phyloP scores from a whole-genome alignment of 1,140 invertebrate species.

The Ganaspis sp. region DNA sequence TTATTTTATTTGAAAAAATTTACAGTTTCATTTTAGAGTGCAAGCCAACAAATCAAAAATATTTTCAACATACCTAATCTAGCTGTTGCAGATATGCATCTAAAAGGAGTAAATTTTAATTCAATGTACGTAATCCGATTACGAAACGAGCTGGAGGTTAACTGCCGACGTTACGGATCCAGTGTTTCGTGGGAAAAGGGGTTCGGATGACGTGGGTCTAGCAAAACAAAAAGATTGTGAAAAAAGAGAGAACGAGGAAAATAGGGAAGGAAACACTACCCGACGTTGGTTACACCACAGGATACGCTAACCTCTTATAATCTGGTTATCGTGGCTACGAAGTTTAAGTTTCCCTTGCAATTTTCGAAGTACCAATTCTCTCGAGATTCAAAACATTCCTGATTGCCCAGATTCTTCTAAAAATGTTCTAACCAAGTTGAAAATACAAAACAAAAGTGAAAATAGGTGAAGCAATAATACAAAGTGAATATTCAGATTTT shows the following conservation, averaged over 20 bases:
- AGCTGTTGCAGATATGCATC: not conserved
- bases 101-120: slow-evolving; percentile 47
- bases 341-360: not conserved
- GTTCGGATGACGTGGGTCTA: not conserved
- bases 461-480: no score
- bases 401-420: not conserved
- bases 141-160: not conserved
- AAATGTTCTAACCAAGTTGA: no score
- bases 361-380: not conserved
- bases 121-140: slow-evolving; percentile 43
- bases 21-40: no score
- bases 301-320: slow-evolving; percentile 39
- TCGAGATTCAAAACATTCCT: not conserved
- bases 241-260: not conserved
- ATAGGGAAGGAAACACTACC: not conserved
- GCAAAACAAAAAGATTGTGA: not conserved
- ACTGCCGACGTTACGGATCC: slow-evolving; percentile 3
- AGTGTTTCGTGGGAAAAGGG: not conserved
- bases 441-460: no score
- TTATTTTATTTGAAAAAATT: no score
- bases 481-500: no score
- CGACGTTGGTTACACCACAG: not conserved
- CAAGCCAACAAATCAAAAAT: no score
- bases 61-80: no score
- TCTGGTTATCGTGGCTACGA: slow-evolving; percentile 45